These are phyloP conservation scores for Ophiothrix spiculata DNA, from an alignment of 35 echinoderm and acorn worm species.

Conservation along the genomic window DNA sequence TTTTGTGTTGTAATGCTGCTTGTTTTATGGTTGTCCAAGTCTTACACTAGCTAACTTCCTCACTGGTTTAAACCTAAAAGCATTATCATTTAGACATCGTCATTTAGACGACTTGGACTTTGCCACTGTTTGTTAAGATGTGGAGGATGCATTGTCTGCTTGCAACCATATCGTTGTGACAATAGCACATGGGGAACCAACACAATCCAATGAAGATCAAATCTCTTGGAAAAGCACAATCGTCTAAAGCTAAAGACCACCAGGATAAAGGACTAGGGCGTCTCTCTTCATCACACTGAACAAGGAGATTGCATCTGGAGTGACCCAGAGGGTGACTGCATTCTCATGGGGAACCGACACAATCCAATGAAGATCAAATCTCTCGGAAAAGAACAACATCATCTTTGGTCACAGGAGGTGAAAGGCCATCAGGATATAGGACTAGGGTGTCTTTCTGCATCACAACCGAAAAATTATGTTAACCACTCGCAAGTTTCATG, in stretches of 20 bases:
- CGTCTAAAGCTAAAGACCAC: not conserved
- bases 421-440: not conserved
- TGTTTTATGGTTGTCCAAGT: no score
- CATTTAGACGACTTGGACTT: not conserved
- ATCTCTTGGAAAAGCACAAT: no score
- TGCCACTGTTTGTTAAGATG: not conserved
- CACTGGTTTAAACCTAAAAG: not conserved
- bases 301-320: no score
- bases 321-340: no score
- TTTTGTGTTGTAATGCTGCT: no score
- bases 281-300: no score
- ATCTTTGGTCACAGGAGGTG: not conserved
- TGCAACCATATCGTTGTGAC: not conserved
- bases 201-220: not conserved
- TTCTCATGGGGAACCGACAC: not conserved
- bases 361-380: no score
- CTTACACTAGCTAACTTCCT: no score
- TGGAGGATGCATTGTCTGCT: not conserved
- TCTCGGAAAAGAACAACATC: not conserved
- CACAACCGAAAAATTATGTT: no score
- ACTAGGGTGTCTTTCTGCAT: not conserved
- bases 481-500: no score
- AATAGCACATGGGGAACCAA: not conserved
- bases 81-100: not conserved
- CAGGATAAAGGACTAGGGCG: not conserved